Conservation (phyloP, 64 coral and sea anemone genomes). For the Actinia equina region DNA sequence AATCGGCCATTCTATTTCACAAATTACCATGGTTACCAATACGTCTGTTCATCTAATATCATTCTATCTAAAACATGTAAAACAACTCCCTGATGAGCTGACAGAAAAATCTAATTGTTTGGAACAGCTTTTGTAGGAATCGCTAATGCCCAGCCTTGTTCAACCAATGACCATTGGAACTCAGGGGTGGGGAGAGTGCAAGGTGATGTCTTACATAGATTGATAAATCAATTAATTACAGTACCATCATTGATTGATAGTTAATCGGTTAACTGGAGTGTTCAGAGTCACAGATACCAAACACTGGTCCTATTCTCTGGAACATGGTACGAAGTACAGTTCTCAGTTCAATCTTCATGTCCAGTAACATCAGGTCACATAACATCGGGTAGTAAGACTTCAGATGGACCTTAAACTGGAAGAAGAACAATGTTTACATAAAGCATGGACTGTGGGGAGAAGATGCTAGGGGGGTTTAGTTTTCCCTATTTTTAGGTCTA, state of each 20-base stretch:
- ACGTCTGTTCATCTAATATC: neutral
- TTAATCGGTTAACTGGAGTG: neutral
- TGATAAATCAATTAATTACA: neutral
- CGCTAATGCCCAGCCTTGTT: too few species aligned
- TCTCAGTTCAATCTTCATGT: constrained; percentile 71
- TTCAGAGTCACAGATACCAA: constrained; percentile 33
- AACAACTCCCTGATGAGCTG: too few species aligned
- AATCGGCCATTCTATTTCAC: neutral
- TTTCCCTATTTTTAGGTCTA: too few species aligned
- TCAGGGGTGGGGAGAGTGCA: neutral
- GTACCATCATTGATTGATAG: neutral
- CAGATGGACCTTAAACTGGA: constrained; percentile 86
- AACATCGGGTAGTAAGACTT: constrained; percentile 60
- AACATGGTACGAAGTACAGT: constrained; percentile 77
- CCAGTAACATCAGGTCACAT: constrained; percentile 87
- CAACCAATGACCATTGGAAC: neutral
- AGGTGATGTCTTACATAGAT: neutral
- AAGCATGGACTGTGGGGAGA: too few species aligned
- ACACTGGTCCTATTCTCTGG: constrained; percentile 73
- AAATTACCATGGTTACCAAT: neutral
- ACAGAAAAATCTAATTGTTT: too few species aligned
- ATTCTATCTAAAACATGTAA: neutral
- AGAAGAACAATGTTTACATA: neutral
- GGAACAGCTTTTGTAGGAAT: too few species aligned
- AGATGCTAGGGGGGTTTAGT: neutral